Base-by-base conservation (phyloP, 2,113 vertebrate species). In the Crypturellus undulatus region DNA sequence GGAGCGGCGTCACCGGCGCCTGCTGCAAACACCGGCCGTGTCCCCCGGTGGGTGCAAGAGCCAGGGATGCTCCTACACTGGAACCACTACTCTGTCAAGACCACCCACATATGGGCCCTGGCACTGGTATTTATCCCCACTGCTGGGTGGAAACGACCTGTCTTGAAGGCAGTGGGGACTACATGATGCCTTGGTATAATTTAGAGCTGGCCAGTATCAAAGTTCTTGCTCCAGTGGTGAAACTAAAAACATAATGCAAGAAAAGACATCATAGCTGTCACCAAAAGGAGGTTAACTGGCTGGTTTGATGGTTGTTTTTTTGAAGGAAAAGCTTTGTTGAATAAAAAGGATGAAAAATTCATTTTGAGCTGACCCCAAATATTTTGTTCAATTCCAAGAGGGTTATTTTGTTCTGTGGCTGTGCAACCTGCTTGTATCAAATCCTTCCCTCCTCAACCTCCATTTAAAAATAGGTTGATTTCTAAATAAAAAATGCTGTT, bases 401-500 rank as follows among this genome's bases (percentile, higher is more conserved):
- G 73, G 75, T 79, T 87, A 75, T 91, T 94, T 89, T 12, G 1
- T 82, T 92, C 79, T 4, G 49, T 82, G 85, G 59, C 71, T 82
- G 54, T 58, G 34, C 54, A 87, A 79, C 71, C 67, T 92, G 52
- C 58, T 89, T 84, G 75, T 21, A 30, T 36, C 65, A 76, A 56
- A 72, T 64, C 21, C 68, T 72, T 54, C n/a, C 30, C 58, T 60
- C 56, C 64, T 36, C 21, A 49, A 9, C 10, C 49, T 21, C 47
- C 28, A 47, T 90, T 93, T 90, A 71, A 95, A 90, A 94, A 28
- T 80, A 62, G 64, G 72, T 79, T 81, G 83, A 65, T 89, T 96
- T 95, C 94, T 71, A 94, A 93, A 93, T 87, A 68, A 92, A 85
- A 92, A 71, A 54, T 28, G 80, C 86, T 93, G 73, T 84, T 96